Base-by-base conservation (phyloP, 2,113 vertebrate species). In the Sisor rabdophorus region DNA sequence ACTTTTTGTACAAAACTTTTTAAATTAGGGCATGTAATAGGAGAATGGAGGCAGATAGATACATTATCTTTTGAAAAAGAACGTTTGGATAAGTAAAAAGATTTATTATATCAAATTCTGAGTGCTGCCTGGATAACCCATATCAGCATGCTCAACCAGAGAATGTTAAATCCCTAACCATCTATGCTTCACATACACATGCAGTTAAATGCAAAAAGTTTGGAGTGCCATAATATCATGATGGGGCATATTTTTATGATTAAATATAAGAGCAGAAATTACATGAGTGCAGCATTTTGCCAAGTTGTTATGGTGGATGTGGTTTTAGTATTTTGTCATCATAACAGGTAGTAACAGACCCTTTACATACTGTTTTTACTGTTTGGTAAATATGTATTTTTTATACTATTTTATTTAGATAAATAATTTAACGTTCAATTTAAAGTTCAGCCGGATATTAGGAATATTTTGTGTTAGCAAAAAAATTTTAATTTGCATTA, bases 51-150 rank as follows among this genome's bases (percentile, higher is more conserved):
- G 32, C 32, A 72, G 32, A 26, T 12, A 19, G 47, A 26, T 59
- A 26, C 20, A 24, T 44, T 53, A 44, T 58, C 32, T 26, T 72
- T 26, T 44, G 22, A 54, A 48, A 59, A 47, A 59, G 16, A 55
- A 59, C 19, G 17, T 73, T 73, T 52, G 47, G 50, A 52, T 28
- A 69, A 26, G 65, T 68, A 44, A 68, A 50, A 47, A 11, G 65
- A 47, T 52, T 67, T 52, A 52, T 69, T 68, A 50, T 68, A 68
- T 48, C n/a, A 67, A 44, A 64, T 11, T 19, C 30, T 63, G 20
- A 24, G 16, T 69, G 47, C 47, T 69, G 16, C 47, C 17, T 69
- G 50, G 16, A 69, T 52, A 50, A 28, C 24, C 19, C 10, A 50
- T 24, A 52, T 67, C 40, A 67, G 40, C 63, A 67, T 67, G 22